phyloP scores from a whole-genome alignment of 2,113 vertebrate species.

The Gallinago jamesoni region DNA sequence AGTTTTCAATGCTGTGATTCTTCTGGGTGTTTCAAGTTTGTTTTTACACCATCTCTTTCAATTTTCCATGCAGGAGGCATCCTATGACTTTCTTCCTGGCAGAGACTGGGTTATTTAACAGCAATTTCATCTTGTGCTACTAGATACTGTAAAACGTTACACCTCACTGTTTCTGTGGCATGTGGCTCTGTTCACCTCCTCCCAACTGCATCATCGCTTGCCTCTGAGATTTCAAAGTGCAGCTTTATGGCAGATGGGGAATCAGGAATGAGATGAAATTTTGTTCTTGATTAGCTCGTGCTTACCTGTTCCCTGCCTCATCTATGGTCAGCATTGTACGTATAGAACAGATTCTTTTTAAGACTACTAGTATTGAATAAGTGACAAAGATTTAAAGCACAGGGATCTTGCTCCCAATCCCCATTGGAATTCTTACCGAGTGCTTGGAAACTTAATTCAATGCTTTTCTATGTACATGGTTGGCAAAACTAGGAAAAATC shows the following conservation, averaged over 20 bases:
- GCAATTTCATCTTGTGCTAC: background rate
- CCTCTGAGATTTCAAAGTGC: background rate
- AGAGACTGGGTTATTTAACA: background rate
- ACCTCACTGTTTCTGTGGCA: background rate
- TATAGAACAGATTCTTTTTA: background rate
- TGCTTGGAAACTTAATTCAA: background rate
- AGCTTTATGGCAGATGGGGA: background rate
- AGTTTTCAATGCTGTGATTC: background rate
- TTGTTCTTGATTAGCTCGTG: background rate
- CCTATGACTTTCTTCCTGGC: background rate
- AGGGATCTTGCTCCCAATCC: background rate
- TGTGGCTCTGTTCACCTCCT: background rate
- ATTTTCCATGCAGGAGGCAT: background rate
- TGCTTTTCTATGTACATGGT: fast-evolving
- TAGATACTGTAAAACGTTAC: background rate
- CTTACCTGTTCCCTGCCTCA: background rate
- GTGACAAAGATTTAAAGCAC: background rate
- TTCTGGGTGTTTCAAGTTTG: background rate
- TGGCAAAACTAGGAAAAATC: background rate
- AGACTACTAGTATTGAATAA: background rate
- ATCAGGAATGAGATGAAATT: background rate
- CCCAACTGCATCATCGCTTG: background rate
- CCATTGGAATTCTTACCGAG: background rate
- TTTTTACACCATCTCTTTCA: background rate
- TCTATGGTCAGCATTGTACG: background rate